A percentile compares a stretch with the other conserved stretches of the same genome.
Evolutionary conservation across 2,797 vertebrate species (phyloP).

Genomic region (Crenichthys baileyi): DNA sequence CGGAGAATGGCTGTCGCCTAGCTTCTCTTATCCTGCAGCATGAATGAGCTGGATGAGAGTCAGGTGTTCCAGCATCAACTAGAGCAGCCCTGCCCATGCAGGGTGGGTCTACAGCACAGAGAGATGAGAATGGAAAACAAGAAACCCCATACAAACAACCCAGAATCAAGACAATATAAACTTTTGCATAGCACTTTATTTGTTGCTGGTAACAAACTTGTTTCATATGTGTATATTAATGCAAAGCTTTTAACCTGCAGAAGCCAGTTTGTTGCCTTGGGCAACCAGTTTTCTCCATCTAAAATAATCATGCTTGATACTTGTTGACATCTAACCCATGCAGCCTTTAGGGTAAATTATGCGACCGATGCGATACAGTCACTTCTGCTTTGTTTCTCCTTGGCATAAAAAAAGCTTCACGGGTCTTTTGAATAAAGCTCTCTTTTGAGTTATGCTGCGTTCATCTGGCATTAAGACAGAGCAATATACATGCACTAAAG

Average conservation of each 20-base stretch:
- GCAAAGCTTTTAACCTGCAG: slow-evolving; percentile 18
- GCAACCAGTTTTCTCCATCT: slow-evolving; percentile 29
- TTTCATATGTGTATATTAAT: slow-evolving; percentile 20
- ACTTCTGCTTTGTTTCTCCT: slow-evolving; percentile 39
- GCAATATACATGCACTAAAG: slow-evolving; percentile 38
- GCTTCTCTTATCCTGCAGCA: no score
- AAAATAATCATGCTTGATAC: slow-evolving; percentile 45
- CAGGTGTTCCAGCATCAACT: no score
- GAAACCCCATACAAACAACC: no score
- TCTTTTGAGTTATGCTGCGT: slow-evolving; percentile 32
- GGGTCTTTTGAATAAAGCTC: slow-evolving; percentile 37
- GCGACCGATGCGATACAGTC: slow-evolving; percentile 12
- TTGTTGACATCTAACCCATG: slow-evolving; percentile 38
- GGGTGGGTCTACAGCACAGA: no score
- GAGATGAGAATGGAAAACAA: no score
- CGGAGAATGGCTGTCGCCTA: no score
- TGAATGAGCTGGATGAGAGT: no score
- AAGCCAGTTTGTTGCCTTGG: slow-evolving; percentile 14
- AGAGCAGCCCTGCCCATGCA: no score
- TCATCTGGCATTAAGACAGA: slow-evolving; percentile 53
- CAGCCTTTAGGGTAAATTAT: slow-evolving; percentile 19
- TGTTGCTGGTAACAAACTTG: background rate
- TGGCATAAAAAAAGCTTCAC: slow-evolving; percentile 35
- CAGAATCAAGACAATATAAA: background rate
- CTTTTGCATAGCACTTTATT: no score